Conservation (phyloP, 2,888 invertebrate genomes). For the Ellobium chinense region DNA sequence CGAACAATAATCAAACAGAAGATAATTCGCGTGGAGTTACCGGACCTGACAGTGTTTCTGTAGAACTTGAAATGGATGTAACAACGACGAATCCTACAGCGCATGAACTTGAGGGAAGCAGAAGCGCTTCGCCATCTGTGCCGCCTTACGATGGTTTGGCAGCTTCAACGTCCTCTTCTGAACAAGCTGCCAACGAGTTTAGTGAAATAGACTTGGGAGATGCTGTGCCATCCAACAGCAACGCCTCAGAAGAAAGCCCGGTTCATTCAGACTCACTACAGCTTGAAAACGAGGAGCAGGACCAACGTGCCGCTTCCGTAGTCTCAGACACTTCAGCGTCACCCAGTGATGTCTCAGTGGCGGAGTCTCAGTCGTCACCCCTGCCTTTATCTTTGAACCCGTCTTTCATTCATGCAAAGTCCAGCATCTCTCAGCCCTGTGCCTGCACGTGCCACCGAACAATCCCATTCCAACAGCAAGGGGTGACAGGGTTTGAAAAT, state of each 20-base stretch:
- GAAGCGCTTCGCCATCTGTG: background rate
- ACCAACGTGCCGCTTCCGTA: background rate
- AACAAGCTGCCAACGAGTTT: background rate
- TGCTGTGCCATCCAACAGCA: background rate
- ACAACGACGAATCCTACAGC: background rate
- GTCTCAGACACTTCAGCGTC: background rate
- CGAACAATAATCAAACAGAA: background rate
- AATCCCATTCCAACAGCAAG: slow-evolving; percentile 3
- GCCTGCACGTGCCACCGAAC: slow-evolving; percentile 40
- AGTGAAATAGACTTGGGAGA: background rate
- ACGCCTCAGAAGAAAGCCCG: background rate
- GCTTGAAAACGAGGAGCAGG: background rate
- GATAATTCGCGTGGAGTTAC: background rate
- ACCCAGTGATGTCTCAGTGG: too few species aligned
- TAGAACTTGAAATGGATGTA: background rate
- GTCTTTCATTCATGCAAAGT: background rate
- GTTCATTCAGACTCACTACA: background rate
- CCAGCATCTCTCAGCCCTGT: slow-evolving; percentile 30
- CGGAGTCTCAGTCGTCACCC: background rate
- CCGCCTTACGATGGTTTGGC: background rate
- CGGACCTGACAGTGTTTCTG: background rate
- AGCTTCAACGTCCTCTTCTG: background rate
- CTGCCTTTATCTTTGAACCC: background rate
- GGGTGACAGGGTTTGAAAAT: slow-evolving; percentile 24
- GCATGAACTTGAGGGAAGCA: background rate